A percentile compares a stretch with the other conserved stretches of the same genome.
phyloP scores from a whole-genome alignment of 2,888 invertebrate genomes.

The Brachynemurus nebulosus region DNA sequence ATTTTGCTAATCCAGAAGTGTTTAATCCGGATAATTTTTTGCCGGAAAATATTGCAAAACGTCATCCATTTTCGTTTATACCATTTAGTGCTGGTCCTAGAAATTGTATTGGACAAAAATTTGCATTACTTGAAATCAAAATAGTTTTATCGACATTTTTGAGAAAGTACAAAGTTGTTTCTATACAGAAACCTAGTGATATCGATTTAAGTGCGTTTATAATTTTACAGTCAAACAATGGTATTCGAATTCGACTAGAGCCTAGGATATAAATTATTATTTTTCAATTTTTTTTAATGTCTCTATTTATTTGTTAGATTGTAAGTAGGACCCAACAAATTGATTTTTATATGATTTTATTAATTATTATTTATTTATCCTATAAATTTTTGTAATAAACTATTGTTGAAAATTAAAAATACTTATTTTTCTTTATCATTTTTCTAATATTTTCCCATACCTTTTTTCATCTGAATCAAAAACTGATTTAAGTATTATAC shows the following conservation, averaged over 20 bases:
- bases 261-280: not conserved
- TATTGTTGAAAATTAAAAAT: too few species aligned
- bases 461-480: too few species aligned
- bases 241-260: not conserved
- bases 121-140: constrained; percentile 22
- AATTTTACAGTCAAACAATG: not conserved
- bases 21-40: constrained; percentile 29
- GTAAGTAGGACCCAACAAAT: too few species aligned
- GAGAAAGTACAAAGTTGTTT: constrained; percentile 21
- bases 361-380: too few species aligned
- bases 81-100: constrained; percentile 27
- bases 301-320: too few species aligned
- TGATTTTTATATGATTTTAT: too few species aligned
- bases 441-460: too few species aligned
- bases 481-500: too few species aligned
- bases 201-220: not conserved
- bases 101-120: constrained; percentile 29
- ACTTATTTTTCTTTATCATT: too few species aligned
- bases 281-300: too few species aligned
- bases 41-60: constrained; percentile 22
- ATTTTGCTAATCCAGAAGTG: constrained; percentile 24
- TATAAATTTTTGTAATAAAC: too few species aligned
- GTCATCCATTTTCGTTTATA: constrained; percentile 26
- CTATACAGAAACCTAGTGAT: constrained; percentile 17
- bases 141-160: constrained; percentile 21